Base-by-base conservation (phyloP, 2,113 vertebrate species). In the Dendrocopos noguchii region DNA sequence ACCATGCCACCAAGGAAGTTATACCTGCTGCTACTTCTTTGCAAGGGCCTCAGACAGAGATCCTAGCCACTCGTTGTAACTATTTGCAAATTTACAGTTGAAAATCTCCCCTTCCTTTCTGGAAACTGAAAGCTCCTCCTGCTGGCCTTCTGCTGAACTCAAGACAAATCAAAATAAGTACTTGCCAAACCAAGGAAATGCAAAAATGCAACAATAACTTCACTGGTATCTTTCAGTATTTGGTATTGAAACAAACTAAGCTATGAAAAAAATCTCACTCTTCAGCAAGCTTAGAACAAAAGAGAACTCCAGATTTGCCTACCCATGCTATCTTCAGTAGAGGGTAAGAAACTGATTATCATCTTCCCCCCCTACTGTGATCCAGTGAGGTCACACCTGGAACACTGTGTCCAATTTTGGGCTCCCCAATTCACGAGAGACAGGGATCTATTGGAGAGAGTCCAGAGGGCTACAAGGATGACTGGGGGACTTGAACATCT, bases 91-190 rank as follows among this genome's bases (percentile, higher is more conserved):
- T 74, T 8, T 63, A 21, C 20, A 56, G 16, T 21, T 59, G 47
- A 34, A 44, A 24, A 27, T 34, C 8, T 50, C 34, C 33, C 15
- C 28, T 55, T 87, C 46, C 36, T 16, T 64, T 64, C 59, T 63
- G 34, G 47, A 86, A 94, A 71, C 31, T 15, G 47, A 77, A 91
- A 83, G 74, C 88, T 96, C 90, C 90, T 96, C 95, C 93, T 94
- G 80, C 73, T 86, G 90, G 90, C 34, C 47, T 79, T 91, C 27
- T 10, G 18, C 8, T 6, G 17, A 90, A 86, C 47, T 75, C 36
- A 84, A 74, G 52, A 55, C 19, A 85, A 91, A 68, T 15, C 28
- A 59, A 75, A 80, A 86, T 16, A 66, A 76, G 31, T 28, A 83
- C 33, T 34, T 61, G 25, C 44, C 66, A 86, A 91, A 68, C 9